Base-by-base conservation (phyloP, 2,113 vertebrate species). In the Eurystomus gularis region DNA sequence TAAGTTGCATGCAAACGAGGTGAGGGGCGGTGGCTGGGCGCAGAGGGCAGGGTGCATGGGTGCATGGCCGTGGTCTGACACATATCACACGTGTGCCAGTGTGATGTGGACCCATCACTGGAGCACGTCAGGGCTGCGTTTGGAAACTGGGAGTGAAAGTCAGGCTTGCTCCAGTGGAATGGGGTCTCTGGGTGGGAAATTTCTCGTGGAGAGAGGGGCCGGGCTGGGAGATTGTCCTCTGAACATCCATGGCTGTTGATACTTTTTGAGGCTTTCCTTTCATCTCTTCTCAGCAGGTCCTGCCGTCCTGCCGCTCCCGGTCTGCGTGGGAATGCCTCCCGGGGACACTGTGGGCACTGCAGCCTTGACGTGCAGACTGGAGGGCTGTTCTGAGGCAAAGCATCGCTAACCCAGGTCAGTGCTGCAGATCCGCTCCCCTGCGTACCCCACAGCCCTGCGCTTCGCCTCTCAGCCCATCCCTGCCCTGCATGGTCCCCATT, bases 31-130 rank as follows among this genome's bases (percentile, higher is more conserved):
- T 19, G 82, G 39, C 62, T n/a, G 68, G 40, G 71, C 12, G 1
- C 91, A 85, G 68, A 3, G 4, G 66, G 42, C 68, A 57, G 85
- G 62, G 62, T 73, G 66, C 2, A 9, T 26, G 64, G 40, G 75
- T 82, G 52, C 19, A 1, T 17, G 42, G 42, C 71, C 42, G 0
- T 9, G 46, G 23, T 31, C 26, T 69, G 81, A 51, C 70, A 83
- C 39, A 11, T 64, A 37, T 14, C 2, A 1, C 17, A 37, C 8
- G 0, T 29, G 65, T 58, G 78, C 52, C 23, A 0, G 9, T 13
- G 73, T 2, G 37, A 24, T 29, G 17, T 0, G 21, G 46, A 46
- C 6, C 65, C 7, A 3, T 13, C 37, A 10, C 69, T 1, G 0
- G 26, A 35, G 60, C 61, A 26, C 16, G 1, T 10, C 17, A 1